Base-by-base conservation (phyloP, 1,140 invertebrate genomes). In the Eubasilissa regina region DNA sequence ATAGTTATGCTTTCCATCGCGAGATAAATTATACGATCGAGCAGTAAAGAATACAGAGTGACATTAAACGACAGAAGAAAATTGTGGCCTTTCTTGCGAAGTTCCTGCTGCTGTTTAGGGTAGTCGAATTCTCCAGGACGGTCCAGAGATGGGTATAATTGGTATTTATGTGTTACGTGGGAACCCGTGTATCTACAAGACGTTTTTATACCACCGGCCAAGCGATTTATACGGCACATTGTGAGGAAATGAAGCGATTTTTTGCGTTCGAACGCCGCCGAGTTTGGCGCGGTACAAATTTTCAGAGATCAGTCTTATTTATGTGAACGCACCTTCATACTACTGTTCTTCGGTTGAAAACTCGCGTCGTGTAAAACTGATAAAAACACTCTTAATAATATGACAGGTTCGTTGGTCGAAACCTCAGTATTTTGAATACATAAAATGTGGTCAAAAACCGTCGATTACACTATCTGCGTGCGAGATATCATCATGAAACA, bases 151-250 rank as follows among this genome's bases (percentile, higher is more conserved):
- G 79, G 79, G 53, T 74, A 80, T 80, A 80, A 80, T 80, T 80
- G 79, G 79, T 80, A 77, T 80, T 80, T 80, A 80, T 76, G 66
- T 44, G 51, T 68, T 73, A 77, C 75, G 79, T 80, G 79, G 75
- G 79, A 80, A 80, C 75, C 75, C 43, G 15, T 77, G 72, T 75
- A 75, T 13, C 72, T 35, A 75, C 72, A 75, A 56, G 72, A 75
- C 72, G 72, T 75, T 75, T 75, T 75, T 75, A 75, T 75, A 75
- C 72, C 19, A 19, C 25, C 72, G 51, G 10, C 15, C 72, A 17
- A 55, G 56, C 35, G 74, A 75, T 75, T 75, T 75, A 75, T 47
- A 48, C n/a, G 21, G 8, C 74, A 53, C 68, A 72, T 72, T 72
- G 68, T 72, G 68, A 55, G 68, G 15, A 72, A 72, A 72, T 72